phyloP scores from a whole-genome alignment of 2,888 invertebrate genomes.

The Megaustenia siamemsis region DNA sequence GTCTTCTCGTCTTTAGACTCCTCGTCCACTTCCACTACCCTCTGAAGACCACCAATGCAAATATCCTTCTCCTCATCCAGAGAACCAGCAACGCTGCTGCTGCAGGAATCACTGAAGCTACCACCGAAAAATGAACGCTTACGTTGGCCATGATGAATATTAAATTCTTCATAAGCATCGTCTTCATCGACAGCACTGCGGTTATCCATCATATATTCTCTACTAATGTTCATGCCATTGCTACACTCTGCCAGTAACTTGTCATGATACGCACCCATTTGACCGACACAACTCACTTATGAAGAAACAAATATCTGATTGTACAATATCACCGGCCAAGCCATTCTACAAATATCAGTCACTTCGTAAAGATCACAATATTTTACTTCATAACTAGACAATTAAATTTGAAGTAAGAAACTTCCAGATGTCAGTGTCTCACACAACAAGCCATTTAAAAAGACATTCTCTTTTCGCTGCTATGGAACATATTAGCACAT shows the following conservation, averaged over 20 bases:
- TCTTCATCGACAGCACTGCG: not conserved
- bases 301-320: too few relatives aligned
- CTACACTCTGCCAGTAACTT: constrained; percentile 35
- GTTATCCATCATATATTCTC: not conserved
- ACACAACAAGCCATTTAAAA: too few relatives aligned
- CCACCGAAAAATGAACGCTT: not conserved
- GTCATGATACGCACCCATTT: constrained; percentile 49
- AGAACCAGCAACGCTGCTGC: constrained; percentile 3
- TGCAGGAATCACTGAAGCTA: constrained; percentile 1
- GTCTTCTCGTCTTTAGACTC: not conserved
- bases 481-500: too few relatives aligned
- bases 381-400: too few relatives aligned
- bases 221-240: not conserved
- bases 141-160: too few relatives aligned
- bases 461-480: too few relatives aligned
- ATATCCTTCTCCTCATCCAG: constrained; percentile 8
- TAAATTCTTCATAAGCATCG: not conserved
- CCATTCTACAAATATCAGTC: too few relatives aligned
- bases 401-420: too few relatives aligned
- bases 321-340: too few relatives aligned
- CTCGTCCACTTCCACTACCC: constrained; percentile 17
- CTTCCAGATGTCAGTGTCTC: too few relatives aligned
- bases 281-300: not conserved
- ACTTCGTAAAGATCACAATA: too few relatives aligned
- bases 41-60: constrained; percentile 29